Base-by-base conservation (phyloP, 1,140 invertebrate genomes). In the Cephus cinctus region DNA sequence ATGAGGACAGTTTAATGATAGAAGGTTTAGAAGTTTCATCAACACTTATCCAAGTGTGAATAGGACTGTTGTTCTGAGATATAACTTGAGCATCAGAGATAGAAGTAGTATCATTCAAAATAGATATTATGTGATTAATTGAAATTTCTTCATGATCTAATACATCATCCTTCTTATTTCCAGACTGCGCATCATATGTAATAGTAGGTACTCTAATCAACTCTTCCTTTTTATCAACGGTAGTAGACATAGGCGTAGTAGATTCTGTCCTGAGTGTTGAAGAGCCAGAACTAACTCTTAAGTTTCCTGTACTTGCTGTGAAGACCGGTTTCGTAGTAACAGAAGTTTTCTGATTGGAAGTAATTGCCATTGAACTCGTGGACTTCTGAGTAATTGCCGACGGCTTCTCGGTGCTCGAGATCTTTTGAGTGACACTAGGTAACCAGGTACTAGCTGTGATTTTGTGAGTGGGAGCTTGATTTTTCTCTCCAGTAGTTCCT, bases 61-160 rank as follows among this genome's bases (percentile, higher is more conserved):
- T 27, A 25, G 75, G 34, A 15, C 14, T 36, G n/a, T n/a, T n/a
- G n/a, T n/a, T n/a, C n/a, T n/a, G n/a, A n/a, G n/a, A n/a, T n/a
- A n/a, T n/a, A n/a, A n/a, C 0, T 60, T 63, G 0, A 41, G 34
- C 35, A 19, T 47, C 21, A 1, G 5, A 18, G 35, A 43, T n/a
- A 64, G 34, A 78, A 43, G 73, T 78, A n/a, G 78, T 80, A 14
- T 82, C 79, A 54, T 86, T 86, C 11, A 87, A 59, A 64, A 86
- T 84, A 21, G 83, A 79, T 43, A 87, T 83, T 6, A 87, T 86
- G 15, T 80, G 63, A 74, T 80, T 54, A 53, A 81, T 68, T 46
- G 76, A 60, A 36, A 71, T 69, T 65, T 76, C 73, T 20, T 76
- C 72, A 9, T 65, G 67, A 14, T 76, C 66, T 2, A 67, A 31